phyloP scores from a whole-genome alignment of 2,797 vertebrate genomes.

The Vultur gryphus region DNA sequence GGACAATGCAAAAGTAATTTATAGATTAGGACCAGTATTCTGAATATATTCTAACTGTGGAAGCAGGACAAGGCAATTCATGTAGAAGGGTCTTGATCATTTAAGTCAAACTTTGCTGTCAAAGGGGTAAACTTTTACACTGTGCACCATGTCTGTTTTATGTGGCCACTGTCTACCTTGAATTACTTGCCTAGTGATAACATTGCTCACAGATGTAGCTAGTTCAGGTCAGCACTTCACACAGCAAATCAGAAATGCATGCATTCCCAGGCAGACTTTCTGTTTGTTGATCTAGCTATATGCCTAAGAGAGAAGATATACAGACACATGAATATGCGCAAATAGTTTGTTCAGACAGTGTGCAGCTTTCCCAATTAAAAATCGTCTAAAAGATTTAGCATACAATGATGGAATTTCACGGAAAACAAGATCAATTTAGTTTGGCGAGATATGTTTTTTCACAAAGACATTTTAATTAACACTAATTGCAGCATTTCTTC shows the following conservation, averaged over 20 bases:
- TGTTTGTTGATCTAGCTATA: not conserved
- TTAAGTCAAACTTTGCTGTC: not conserved
- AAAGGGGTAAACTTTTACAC: not conserved
- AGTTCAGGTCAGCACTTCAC: not conserved
- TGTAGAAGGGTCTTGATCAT: not conserved
- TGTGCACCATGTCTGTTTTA: not conserved
- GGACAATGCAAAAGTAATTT: not conserved
- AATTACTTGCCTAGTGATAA: not conserved
- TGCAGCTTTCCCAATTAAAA: not conserved
- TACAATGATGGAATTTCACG: not conserved
- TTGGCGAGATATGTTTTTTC: fast-evolving
- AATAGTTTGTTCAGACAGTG: not conserved
- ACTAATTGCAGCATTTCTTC: not conserved
- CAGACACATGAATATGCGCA: not conserved
- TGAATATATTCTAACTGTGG: not conserved
- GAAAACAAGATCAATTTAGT: not conserved
- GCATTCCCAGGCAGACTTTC: not conserved
- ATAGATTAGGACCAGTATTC: not conserved
- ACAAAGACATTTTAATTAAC: not conserved
- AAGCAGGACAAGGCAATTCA: not conserved
- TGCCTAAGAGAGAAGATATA: not conserved
- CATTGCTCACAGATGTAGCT: not conserved
- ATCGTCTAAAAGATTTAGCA: not conserved
- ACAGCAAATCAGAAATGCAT: not conserved
- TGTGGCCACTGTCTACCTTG: not conserved